Evolutionary conservation across 2,888 invertebrate species (phyloP).

Genomic region (Drosophila limbata): DNA sequence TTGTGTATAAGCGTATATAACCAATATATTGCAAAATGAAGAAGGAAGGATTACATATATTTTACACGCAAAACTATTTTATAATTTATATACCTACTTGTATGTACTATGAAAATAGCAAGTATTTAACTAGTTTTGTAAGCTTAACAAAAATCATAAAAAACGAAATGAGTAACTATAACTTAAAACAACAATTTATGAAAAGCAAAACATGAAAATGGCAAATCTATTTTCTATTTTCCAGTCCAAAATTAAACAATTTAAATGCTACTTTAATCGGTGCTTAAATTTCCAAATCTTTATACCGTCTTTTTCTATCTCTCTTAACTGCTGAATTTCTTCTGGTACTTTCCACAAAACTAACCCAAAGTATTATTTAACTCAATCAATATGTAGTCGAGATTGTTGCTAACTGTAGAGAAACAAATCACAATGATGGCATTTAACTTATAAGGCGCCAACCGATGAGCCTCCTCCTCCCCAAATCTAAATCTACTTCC

Average conservation of each 20-base stretch:
- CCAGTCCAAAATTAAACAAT: conserved; percentile 28
- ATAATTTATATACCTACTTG: conserved; percentile 79
- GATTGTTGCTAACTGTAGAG: conserved; percentile 44
- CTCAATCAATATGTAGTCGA: conserved; percentile 64
- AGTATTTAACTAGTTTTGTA: conserved; percentile 81
- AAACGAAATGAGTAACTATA: conserved; percentile 9
- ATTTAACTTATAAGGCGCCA: conserved; percentile 62
- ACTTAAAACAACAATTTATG: conserved; percentile 22
- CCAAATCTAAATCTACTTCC: conserved; percentile 58
- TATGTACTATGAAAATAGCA: conserved; percentile 78
- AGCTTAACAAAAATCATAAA: conserved; percentile 59
- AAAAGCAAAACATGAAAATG: conserved; percentile 39
- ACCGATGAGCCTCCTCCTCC: conserved; percentile 21
- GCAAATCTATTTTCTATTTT: conserved; percentile 62
- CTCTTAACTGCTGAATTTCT: conserved; percentile 65
- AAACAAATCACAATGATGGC: conserved; percentile 71
- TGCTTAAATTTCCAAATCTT: conserved; percentile 59
- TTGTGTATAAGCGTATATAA: conserved; percentile 40
- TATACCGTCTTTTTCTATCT: conserved; percentile 9
- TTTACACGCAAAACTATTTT: conserved; percentile 80
- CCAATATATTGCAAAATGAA: conserved; percentile 23
- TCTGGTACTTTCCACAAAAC: conserved; percentile 58
- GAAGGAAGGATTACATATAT: conserved; percentile 59
- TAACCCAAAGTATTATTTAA: conserved; percentile 76
- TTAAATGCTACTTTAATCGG: conserved; percentile 61